phyloP scores from a whole-genome alignment of 2,113 vertebrate genomes.

The Oreamnos americanus region DNA sequence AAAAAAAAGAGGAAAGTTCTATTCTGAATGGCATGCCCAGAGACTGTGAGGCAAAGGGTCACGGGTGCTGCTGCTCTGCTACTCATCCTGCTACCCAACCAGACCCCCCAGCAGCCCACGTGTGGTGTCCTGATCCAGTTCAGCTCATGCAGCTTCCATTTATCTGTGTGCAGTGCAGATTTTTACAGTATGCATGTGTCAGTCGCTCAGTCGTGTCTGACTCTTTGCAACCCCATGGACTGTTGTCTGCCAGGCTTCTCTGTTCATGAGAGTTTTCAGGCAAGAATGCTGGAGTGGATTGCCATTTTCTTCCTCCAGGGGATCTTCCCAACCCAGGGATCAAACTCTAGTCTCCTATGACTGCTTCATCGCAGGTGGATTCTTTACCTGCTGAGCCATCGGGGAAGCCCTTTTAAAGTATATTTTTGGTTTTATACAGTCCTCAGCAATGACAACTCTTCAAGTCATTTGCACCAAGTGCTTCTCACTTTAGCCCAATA shows the following conservation, averaged over 20 bases:
- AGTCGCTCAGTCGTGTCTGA: not conserved
- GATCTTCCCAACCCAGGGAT: not conserved
- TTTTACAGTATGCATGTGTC: not conserved
- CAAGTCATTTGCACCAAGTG: not conserved
- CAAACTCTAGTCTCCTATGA: not conserved
- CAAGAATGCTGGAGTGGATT: not conserved
- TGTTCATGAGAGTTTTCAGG: not conserved
- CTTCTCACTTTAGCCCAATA: not conserved
- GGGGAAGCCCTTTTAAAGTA: not conserved
- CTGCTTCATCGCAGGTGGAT: not conserved
- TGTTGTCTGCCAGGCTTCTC: not conserved
- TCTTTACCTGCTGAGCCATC: not conserved
- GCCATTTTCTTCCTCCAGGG: not conserved
- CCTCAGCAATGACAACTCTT: not conserved
- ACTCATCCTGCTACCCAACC: not conserved
- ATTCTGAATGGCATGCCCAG: not conserved
- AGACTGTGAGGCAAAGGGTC: not conserved
- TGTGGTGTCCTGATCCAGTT: not conserved
- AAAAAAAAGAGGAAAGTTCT: not conserved
- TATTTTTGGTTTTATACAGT: not conserved
- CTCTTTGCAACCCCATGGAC: not conserved
- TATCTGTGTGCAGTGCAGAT: not conserved
- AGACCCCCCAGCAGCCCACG: not conserved
- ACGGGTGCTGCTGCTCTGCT: not conserved
- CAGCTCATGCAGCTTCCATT: not conserved